Base-by-base conservation (phyloP, 2,888 invertebrate genomes). In the Heliconius erato region DNA sequence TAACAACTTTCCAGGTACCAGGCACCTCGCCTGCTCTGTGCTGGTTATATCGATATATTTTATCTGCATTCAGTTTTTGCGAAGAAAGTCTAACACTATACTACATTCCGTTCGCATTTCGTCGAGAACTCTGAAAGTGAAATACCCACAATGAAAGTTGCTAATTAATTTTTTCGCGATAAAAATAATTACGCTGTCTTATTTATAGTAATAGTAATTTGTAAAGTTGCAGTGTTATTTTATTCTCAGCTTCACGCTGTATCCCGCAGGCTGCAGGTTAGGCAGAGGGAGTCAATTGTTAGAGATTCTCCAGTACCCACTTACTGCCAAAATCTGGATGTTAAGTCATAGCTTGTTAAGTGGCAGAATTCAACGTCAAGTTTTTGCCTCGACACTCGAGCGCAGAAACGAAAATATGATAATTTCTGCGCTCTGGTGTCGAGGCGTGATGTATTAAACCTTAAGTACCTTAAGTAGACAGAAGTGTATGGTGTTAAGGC, bases 81-180 rank as follows among this genome's bases (percentile, higher is more conserved):
- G 88, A 94, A 92, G 95, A 95, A 95, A 95, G 95, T 95, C 88
- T 86, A 89, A 90, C 91, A 90, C 92, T 54, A 54, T 23, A 23
- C 54, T 91, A 87, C 90, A 93, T 92, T 89, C 91, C 89, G 86
- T 85, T 84, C 85, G 88, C 91, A 92, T 93, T 93, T 92, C 91
- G 89, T 87, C 87, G 86, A 69, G 84, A 74, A 85, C 79, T 84
- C 84, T 84, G 84, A 84, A 84, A 85, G 86, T 84, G 85, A 84
- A 54, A 85, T 86, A 84, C 85, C 82, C 83, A 84, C 84, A 87
- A 86, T 80, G 88, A 88, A 87, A 87, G 87, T 87, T 82, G 85
- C 83, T 87, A 88, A 87, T 88, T 87, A 87, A 84, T 86, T 86
- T 87, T 88, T 87, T 85, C 84, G 84, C 86, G 84, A 87, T 87